These are phyloP conservation scores for Heliconius hortense DNA, from an alignment of 2,888 invertebrate species.

Conservation along the genomic window DNA sequence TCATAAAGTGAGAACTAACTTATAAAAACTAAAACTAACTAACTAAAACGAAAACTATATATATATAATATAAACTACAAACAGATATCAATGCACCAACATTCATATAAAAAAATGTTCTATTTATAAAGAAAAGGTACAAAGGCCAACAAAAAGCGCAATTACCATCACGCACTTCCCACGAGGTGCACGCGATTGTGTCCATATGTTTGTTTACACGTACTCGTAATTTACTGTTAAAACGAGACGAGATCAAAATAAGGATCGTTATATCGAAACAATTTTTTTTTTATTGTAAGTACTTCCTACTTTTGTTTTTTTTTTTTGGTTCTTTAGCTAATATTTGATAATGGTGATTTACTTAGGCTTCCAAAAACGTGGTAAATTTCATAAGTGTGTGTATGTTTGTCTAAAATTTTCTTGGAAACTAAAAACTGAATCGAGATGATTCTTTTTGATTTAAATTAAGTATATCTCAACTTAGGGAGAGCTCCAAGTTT, in stretches of 20 bases:
- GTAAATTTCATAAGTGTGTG: no score
- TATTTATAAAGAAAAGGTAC: conserved; percentile 1
- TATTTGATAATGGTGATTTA: no score
- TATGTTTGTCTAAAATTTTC: no score
- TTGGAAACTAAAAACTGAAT: no score
- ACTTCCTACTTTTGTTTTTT: neutral
- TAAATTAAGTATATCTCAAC: no score
- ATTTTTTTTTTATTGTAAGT: neutral
- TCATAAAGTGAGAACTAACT: no score
- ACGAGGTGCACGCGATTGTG: conserved; percentile 38
- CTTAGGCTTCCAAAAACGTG: no score
- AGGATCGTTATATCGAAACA: neutral
- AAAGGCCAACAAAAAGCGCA: conserved; percentile 18
- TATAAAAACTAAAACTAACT: no score
- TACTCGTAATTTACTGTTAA: conserved; percentile 17
- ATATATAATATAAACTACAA: neutral
- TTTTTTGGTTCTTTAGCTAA: neutral
- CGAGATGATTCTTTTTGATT: no score
- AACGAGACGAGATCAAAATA: conserved; percentile 6
- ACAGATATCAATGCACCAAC: no score
- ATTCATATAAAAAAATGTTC: neutral
- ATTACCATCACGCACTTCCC: conserved; percentile 22
- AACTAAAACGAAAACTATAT: no score
- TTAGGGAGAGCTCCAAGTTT: no score
- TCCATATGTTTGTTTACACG: conserved; percentile 20